Evolutionary conservation across 1,140 invertebrate species (phyloP), one percentile per base, ranked within the genome.

Genomic region (Bacillus rossius): DNA sequence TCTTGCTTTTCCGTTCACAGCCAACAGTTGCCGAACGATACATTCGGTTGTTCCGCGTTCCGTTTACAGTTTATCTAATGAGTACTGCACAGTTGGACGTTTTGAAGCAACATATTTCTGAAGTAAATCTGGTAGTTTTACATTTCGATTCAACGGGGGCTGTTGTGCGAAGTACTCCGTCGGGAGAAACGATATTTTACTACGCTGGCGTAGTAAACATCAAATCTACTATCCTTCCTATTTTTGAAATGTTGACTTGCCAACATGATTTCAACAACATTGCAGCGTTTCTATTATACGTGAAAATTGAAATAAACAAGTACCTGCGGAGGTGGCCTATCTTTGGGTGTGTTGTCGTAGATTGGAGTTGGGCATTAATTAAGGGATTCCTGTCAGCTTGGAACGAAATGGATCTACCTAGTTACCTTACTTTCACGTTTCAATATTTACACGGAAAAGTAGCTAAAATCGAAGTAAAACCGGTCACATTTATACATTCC

Each of bases 291-390:
- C 45, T 64, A 25, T 61, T 55, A 51, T 20, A 20, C 8, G 59
- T 57, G 41, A 61, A 53, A 48, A 3, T 42, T 5, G 61, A 61
- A 53, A 42, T 59, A 0, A 37, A 60, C 47, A 23, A n/a, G 2
- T 26, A 57, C 2, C 14, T 19, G 45, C 49, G 51, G 17, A 51
- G 47, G 19, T 65, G 56, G 61, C 64, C 61, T 19, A 48, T 25
- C 51, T 63, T 60, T 20, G 53, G 55, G 55, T 20, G 61, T 37
- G 53, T 61, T 8, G 43, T 49, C 19, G 51, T 61, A 26, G 61
- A 65, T 42, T 63, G 57, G 64, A 61, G 55, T 50, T 65, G 57
- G 64, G 57, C 61, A 41, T 41, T 60, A 8, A 63, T 65, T 10
- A 63, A 65, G 17, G 62, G 29, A 34, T 34, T 34, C 10, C 10